Percentiles rank a stretch among this genome's conserved stretches.
These are phyloP conservation scores for Neostethus bicornis DNA, from an alignment of 2,797 vertebrate genomes.

Conservation along the genomic window DNA sequence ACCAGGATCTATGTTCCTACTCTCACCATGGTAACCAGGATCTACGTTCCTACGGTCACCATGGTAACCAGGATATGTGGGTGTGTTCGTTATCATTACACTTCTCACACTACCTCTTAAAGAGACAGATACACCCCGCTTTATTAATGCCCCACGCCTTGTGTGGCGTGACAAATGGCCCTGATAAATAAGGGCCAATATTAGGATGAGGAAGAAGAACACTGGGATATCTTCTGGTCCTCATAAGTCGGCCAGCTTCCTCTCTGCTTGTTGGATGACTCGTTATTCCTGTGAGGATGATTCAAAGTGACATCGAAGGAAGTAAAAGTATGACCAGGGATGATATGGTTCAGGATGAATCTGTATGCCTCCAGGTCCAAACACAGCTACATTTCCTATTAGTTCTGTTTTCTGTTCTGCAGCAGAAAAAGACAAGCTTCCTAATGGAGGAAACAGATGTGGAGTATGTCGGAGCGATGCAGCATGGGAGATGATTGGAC, in stretches of 20 bases:
- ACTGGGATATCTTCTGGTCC: conserved; percentile 38
- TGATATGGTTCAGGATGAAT: conserved; percentile 27
- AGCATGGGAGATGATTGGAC: conserved; percentile 46
- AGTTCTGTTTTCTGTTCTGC: conserved; percentile 20
- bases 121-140: too few relatives aligned
- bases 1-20: too few relatives aligned
- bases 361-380: conserved; percentile 41
- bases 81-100: too few relatives aligned
- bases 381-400: conserved; percentile 24
- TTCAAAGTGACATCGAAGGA: conserved; percentile 47
- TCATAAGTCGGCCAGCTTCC: conserved; percentile 28
- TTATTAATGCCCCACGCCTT: too few relatives aligned
- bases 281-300: conserved; percentile 48
- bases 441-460: conserved; percentile 32
- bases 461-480: not conserved
- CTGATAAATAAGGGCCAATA: too few relatives aligned
- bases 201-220: conserved; percentile 48
- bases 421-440: conserved; percentile 34
- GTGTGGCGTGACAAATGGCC: too few relatives aligned
- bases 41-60: too few relatives aligned
- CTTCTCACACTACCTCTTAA: too few relatives aligned
- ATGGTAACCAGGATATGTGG: too few relatives aligned
- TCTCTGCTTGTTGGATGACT: conserved; percentile 38
- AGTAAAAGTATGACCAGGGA: conserved; percentile 31
- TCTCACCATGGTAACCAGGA: too few relatives aligned